Conservation (phyloP, 2,797 vertebrate species). For the Chaenodraco wilsoni region DNA sequence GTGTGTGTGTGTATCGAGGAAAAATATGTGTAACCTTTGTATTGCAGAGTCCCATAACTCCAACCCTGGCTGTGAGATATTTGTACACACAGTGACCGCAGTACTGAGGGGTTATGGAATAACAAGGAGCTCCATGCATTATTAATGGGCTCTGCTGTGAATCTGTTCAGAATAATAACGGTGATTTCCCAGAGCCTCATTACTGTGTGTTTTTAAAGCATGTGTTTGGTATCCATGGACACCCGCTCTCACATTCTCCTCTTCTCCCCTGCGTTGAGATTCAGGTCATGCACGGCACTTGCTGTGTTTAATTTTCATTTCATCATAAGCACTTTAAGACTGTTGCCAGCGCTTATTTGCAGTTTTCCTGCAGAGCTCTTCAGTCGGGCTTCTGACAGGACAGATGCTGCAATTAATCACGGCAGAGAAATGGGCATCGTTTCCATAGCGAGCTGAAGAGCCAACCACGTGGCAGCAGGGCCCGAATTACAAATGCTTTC, state of each 20-base stretch:
- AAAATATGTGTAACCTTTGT: slow-evolving; percentile 84
- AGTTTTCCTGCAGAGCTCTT: slow-evolving; percentile 97
- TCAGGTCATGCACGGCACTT: slow-evolving; percentile 93
- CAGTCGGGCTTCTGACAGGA: slow-evolving; percentile 95
- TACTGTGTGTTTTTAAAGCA: slow-evolving; percentile 88
- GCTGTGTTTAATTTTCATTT: slow-evolving; percentile 99
- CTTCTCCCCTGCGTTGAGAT: slow-evolving; percentile 88
- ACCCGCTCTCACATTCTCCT: slow-evolving; percentile 77
- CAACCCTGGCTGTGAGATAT: slow-evolving; percentile 90
- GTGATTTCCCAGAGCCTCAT: slow-evolving; percentile 86
- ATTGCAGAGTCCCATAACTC: slow-evolving; percentile 81
- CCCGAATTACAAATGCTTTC: slow-evolving; percentile 74
- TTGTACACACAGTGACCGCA: slow-evolving; percentile 92
- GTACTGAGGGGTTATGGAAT: slow-evolving; percentile 89
- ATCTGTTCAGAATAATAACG: slow-evolving; percentile 89
- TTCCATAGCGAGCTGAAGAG: slow-evolving; percentile 68
- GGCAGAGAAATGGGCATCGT: slow-evolving; percentile 92
- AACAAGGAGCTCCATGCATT: slow-evolving; percentile 91
- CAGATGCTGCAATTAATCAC: slow-evolving; percentile 99
- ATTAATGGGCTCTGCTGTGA: slow-evolving; percentile 89
- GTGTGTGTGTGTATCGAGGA: slow-evolving; percentile 62
- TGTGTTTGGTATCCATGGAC: slow-evolving; percentile 83
- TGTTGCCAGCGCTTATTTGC: slow-evolving; percentile 99
- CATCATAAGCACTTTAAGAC: slow-evolving; percentile 99
- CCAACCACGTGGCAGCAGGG: slow-evolving; percentile 60